Evolutionary conservation across 1,140 invertebrate genomes (phyloP), one percentile per base, ranked within the genome.

Genomic region (Caenorhabditis brenneri): DNA sequence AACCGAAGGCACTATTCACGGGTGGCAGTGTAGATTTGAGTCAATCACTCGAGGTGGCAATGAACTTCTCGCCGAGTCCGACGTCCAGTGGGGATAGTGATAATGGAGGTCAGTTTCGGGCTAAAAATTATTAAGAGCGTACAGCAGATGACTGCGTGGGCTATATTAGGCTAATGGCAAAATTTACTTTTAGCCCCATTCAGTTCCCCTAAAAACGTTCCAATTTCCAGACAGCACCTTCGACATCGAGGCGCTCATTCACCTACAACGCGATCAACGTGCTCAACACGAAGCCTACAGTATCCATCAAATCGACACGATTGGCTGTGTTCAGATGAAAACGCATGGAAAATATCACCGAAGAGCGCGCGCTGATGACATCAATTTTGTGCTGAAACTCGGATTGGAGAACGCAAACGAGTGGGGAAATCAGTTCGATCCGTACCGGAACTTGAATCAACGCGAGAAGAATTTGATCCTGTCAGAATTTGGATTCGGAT

Each of bases 381-480:
- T 85, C 49, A 85, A 85, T 46, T 42, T 79, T 6, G 60, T 81
- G 80, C 16, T 85, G n/a, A 60, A 69, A 24, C 27, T 85, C 16
- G 79, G 79, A 33, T 22, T 85, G 10, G 58, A 69, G 19, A 80
- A 85, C 39, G 84, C 84, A 6, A 79, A 39, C 1, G 79, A 85
- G 42, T 85, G 84, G 84, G 84, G 49, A 19, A 85, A 69, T 31
- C 84, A 82, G 51, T 85, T 85, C 31, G 31, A 33, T 19, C 79
- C 80, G 24, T 85, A 84, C 33, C 42, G 51, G 7, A 39, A 24
- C 15, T 24, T 74, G 19, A 42, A n/a, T 46, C 65, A 74, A 29
- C 42, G 9, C 46, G 84, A 84, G 22, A 49, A 81, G 83, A 80
- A 81, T 12, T 29, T 42, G 49, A 33, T 85, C 0, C 29, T 85